These are phyloP conservation scores for Dermochelys coriacea DNA, from an alignment of 2,797 vertebrate species.

Conservation along the genomic window DNA sequence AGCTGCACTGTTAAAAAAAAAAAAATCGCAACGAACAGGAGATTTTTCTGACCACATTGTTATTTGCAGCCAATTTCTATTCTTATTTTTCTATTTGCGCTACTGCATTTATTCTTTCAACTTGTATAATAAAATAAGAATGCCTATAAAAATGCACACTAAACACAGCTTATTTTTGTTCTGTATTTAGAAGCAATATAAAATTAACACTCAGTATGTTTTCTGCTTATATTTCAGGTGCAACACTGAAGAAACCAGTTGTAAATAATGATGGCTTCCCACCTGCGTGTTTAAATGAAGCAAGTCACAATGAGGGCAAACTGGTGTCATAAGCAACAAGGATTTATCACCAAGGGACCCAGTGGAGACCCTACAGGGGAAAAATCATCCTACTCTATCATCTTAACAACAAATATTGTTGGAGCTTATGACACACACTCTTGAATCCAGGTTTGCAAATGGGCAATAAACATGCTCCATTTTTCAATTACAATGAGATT, in stretches of 20 bases:
- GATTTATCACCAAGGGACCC: background rate
- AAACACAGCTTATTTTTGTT: background rate
- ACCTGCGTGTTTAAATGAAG: background rate
- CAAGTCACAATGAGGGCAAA: background rate
- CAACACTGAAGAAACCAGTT: slow-evolving; percentile 29
- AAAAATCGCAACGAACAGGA: background rate
- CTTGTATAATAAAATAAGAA: background rate
- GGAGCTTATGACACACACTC: background rate
- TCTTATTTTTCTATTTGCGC: background rate
- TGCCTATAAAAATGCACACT: background rate
- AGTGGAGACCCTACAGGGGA: background rate
- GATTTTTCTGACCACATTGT: background rate
- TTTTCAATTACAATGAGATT: background rate
- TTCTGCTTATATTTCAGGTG: slow-evolving; percentile 70
- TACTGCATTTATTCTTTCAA: background rate
- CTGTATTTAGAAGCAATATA: background rate
- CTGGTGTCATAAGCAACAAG: background rate
- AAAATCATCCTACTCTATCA: background rate
- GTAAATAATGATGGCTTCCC: background rate
- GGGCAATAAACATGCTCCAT: background rate
- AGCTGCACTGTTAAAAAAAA: background rate
- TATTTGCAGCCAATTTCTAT: background rate
- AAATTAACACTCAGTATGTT: background rate
- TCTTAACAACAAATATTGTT: background rate
- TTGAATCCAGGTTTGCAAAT: slow-evolving; percentile 2